Evolutionary conservation across 1,140 invertebrate genomes (phyloP).

Genomic region (Ephestia elutella): DNA sequence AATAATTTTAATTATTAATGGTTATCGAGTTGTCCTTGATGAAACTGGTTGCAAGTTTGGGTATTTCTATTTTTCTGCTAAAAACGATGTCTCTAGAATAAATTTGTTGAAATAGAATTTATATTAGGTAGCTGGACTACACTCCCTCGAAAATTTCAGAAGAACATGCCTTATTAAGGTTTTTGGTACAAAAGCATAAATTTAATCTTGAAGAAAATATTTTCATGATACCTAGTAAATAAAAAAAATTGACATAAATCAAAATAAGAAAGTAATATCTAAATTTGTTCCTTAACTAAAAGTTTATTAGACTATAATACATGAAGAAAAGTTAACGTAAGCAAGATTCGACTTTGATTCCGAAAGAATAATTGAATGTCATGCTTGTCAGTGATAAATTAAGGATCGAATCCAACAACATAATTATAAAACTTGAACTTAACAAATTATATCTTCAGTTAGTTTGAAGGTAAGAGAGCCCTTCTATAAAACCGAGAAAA

Average conservation of each 20-base stretch:
- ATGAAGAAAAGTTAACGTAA: not conserved
- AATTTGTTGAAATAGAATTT: too few relatives aligned
- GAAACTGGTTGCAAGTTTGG: not conserved
- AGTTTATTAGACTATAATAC: too few relatives aligned
- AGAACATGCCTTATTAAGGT: too few relatives aligned
- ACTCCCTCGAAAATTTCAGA: too few relatives aligned
- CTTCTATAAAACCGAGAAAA: not conserved
- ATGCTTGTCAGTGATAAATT: not conserved
- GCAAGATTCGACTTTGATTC: not conserved
- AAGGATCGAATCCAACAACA: not conserved
- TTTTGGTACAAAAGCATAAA: too few relatives aligned
- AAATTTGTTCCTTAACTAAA: too few relatives aligned
- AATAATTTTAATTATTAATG: not conserved
- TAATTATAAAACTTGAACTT: not conserved
- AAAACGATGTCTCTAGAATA: not conserved
- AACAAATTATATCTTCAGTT: not conserved
- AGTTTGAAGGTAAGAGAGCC: not conserved
- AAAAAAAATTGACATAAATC: too few relatives aligned
- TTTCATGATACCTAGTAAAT: too few relatives aligned
- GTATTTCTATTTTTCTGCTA: not conserved
- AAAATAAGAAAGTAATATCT: too few relatives aligned
- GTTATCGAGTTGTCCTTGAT: not conserved
- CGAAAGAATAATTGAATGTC: not conserved
- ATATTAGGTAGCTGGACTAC: too few relatives aligned
- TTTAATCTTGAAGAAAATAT: too few relatives aligned